These are phyloP conservation scores for Epinotia brunnichana DNA, from an alignment of 2,888 invertebrate species.

Conservation along the genomic window DNA sequence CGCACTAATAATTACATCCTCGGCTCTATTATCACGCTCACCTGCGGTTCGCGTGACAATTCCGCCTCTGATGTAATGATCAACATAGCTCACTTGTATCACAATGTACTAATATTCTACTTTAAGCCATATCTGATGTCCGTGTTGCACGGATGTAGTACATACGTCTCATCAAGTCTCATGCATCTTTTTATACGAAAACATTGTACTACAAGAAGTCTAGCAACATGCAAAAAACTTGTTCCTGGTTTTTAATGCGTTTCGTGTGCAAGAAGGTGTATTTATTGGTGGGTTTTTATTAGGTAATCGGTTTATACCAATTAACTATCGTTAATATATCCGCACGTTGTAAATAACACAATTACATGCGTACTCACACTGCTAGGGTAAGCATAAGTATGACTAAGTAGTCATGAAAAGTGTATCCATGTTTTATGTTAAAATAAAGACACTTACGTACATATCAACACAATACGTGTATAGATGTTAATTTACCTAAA, in stretches of 20 bases:
- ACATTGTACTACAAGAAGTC: neutral
- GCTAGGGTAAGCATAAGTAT: too few relatives aligned
- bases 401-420: too few relatives aligned
- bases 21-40: too few relatives aligned
- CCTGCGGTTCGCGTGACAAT: too few relatives aligned
- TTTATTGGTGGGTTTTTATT: neutral
- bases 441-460: too few relatives aligned
- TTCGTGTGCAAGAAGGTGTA: neutral
- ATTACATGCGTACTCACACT: neutral
- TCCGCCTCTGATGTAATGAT: too few relatives aligned
- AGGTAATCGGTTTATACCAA: neutral
- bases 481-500: too few relatives aligned
- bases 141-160: neutral
- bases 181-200: neutral
- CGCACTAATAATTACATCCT: too few relatives aligned
- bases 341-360: constrained; percentile 1
- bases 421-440: too few relatives aligned
- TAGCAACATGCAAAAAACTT: neutral
- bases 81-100: too few relatives aligned
- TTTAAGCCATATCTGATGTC: neutral
- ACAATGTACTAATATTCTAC: too few relatives aligned
- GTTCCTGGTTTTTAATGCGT: constrained; percentile 8
- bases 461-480: too few relatives aligned
- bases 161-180: neutral
- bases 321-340: neutral